phyloP scores from a whole-genome alignment of 2,888 invertebrate species.

The Sarcophaga rosellei region DNA sequence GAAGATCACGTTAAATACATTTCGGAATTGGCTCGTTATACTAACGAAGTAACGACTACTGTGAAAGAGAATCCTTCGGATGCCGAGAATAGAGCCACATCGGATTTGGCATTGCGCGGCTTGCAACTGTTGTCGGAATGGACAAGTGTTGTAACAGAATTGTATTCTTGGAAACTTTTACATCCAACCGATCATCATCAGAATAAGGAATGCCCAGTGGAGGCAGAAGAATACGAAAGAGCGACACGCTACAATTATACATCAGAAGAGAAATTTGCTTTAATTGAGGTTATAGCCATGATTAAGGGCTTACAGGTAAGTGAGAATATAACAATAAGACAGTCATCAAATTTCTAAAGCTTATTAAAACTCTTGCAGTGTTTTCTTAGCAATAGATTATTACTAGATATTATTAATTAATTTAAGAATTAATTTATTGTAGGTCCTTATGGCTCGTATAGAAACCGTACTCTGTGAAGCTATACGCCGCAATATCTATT shows the following conservation, averaged over 20 bases:
- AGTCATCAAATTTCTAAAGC: too few relatives aligned
- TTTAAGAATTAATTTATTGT: slow-evolving; percentile 75
- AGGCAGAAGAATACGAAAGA: slow-evolving; percentile 99
- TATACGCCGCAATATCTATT: slow-evolving; percentile 94
- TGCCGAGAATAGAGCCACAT: slow-evolving; percentile 93
- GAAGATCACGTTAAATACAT: slow-evolving; percentile 99
- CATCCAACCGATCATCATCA: slow-evolving; percentile 99
- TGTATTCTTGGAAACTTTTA: slow-evolving; percentile 98
- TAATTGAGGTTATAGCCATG: slow-evolving; percentile 99
- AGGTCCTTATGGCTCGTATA: slow-evolving; percentile 97
- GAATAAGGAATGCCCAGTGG: slow-evolving; percentile 96
- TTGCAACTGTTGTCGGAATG: slow-evolving; percentile 96
- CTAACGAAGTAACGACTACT: slow-evolving; percentile 91
- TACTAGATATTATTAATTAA: neutral
- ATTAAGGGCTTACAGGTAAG: slow-evolving; percentile 94
- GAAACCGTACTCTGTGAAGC: slow-evolving; percentile 97
- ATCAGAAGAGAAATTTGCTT: slow-evolving; percentile 97
- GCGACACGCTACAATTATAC: slow-evolving; percentile 99
- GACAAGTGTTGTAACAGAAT: slow-evolving; percentile 97
- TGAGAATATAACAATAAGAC: neutral
- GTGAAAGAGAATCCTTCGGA: slow-evolving; percentile 97
- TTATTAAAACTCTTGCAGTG: too few relatives aligned
- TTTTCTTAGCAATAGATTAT: too few relatives aligned
- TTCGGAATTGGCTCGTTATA: slow-evolving; percentile 95
- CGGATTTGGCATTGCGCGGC: slow-evolving; percentile 94